These are phyloP conservation scores for Dermochelys coriacea DNA, from an alignment of 2,797 vertebrate species.

Conservation along the genomic window DNA sequence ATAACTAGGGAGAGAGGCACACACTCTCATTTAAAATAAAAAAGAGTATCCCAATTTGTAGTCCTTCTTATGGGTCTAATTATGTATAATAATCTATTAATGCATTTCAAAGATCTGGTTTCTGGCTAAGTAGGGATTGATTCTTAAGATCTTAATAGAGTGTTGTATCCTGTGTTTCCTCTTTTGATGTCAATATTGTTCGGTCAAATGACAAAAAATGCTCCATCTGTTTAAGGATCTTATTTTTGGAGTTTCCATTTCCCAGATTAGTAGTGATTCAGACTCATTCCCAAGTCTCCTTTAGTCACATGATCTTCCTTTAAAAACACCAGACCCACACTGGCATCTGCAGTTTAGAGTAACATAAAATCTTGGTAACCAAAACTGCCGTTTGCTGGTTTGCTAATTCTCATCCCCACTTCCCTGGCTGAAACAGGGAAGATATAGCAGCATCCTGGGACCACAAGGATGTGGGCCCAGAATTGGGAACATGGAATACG, in stretches of 20 bases:
- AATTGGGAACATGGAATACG: not conserved
- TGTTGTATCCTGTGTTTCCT: not conserved
- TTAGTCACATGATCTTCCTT: not conserved
- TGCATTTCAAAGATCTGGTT: slow-evolving; percentile 25
- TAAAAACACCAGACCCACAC: not conserved
- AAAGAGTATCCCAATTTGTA: not conserved
- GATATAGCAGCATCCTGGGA: not conserved
- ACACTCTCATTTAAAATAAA: not conserved
- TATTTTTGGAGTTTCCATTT: slow-evolving; percentile 6
- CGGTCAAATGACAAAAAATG: slow-evolving; percentile 5
- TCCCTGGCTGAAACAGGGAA: not conserved
- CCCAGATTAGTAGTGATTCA: not conserved
- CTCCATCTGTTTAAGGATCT: not conserved
- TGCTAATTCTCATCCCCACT: not conserved
- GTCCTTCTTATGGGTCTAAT: not conserved
- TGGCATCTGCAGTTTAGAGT: rapidly evolving
- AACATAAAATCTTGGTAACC: not conserved
- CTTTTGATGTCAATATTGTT: not conserved
- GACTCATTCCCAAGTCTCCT: slow-evolving; percentile 15
- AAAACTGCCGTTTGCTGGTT: not conserved
- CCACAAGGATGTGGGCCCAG: not conserved
- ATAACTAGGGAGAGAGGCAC: not conserved
- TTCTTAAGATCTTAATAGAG: slow-evolving; percentile 18
- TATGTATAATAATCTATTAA: not conserved
- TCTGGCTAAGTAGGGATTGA: slow-evolving; percentile 3